Evolutionary conservation across 2,113 vertebrate species (phyloP), one percentile per base, ranked within the genome.

Genomic region (Chrysochloris asiatica): DNA sequence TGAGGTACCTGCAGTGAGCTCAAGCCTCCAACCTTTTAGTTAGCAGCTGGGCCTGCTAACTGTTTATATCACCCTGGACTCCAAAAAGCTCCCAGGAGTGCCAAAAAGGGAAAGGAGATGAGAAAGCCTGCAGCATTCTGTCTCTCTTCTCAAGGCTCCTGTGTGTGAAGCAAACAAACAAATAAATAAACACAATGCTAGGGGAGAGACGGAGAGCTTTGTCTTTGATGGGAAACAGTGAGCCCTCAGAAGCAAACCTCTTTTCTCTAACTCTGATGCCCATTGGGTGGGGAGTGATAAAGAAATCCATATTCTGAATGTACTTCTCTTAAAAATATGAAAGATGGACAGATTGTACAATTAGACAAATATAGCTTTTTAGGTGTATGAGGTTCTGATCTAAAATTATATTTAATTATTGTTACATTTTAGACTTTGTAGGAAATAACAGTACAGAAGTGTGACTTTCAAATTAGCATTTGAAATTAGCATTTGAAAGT

Each of bases 391-490:
- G 95, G 90, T 47, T 45, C 85, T 92, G 78, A 43, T 94, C 95
- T 97, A 95, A 95, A 97, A 95, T 93, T 96, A 88, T 92, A 95
- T 97, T 95, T 95, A 96, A 90, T 95, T 95, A 96, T 88, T 96
- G 93, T 67, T 95, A 91, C 92, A 88, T 95, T 94, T 97, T 67
- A 96, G 97, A 94, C 93, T 95, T 96, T 95, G 75, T 91, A 95
- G 93, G 95, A 96, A 96, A 95, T 96, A 95, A 96, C 98, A 97
- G 96, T 75, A 26, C 9, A 65, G 80, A 97, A 94, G 96, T 97
- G 97, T 96, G 96, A 97, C 88, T 97, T 97, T 92, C 94, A 95
- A 96, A 97, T 98, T 96, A 96, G 92, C 92, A 87, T 96, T 96
- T 90, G n/a, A n/a, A n/a, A n/a, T 98, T 96, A 96, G 92, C 92